Evolutionary conservation across 2,888 invertebrate genomes (phyloP).

Genomic region (Lithodes maja): DNA sequence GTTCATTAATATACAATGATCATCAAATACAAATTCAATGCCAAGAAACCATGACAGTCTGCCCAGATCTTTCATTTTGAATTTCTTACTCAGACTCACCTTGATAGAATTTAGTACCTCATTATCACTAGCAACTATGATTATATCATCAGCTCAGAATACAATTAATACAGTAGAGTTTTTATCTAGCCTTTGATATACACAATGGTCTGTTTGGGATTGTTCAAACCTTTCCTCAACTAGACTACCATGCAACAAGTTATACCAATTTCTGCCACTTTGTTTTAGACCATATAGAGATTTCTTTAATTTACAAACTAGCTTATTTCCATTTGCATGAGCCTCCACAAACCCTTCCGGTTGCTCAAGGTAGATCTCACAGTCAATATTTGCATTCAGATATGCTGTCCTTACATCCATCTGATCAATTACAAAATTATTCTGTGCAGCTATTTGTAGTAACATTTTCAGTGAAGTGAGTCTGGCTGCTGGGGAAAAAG

Average conservation of each 20-base stretch:
- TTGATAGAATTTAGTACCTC: neutral
- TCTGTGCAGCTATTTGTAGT: neutral
- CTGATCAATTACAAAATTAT: neutral
- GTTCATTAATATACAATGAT: neutral
- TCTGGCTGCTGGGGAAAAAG: neutral
- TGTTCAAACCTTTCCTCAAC: neutral
- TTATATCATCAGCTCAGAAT: conserved; percentile 32
- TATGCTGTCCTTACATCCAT: no score
- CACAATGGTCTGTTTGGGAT: neutral
- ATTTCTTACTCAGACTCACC: conserved; percentile 8
- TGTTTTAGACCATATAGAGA: no score
- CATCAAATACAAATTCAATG: neutral
- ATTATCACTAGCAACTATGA: conserved; percentile 16
- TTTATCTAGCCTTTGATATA: neutral
- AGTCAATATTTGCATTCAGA: no score
- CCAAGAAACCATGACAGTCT: conserved; percentile 34
- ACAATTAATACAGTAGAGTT: conserved; percentile 3
- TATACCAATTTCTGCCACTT: neutral
- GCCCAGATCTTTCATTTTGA: conserved; percentile 40
- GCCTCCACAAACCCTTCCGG: conserved; percentile 5
- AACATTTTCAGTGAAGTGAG: no score
- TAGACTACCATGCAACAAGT: conserved; percentile 6
- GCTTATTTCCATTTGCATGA: neutral
- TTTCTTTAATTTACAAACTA: conserved; percentile 39
- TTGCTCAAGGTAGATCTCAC: conserved; percentile 36